These are phyloP conservation scores for Brachionus angularis DNA, from an alignment of 1,140 invertebrate species.

Conservation along the genomic window DNA sequence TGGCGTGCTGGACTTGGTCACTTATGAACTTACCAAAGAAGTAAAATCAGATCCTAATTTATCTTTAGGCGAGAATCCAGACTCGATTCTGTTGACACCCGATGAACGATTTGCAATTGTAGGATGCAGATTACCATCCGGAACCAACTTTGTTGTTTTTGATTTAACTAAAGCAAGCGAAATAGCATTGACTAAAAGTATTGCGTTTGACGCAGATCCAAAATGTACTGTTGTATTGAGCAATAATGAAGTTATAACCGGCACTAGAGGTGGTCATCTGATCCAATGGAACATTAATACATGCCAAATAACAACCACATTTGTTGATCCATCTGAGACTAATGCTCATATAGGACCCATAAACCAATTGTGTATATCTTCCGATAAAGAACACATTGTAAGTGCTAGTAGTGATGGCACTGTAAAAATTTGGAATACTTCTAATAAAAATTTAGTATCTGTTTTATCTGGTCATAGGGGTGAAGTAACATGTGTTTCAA, in stretches of 20 bases:
- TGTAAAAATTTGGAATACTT: slow-evolving; percentile 41
- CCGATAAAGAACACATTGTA: slow-evolving; percentile 14
- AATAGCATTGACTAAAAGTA: slow-evolving; percentile 11
- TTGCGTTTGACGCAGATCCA: slow-evolving; percentile 39
- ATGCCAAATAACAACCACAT: slow-evolving; percentile 29
- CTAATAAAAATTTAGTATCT: slow-evolving; percentile 6
- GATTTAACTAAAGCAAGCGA: slow-evolving; percentile 37
- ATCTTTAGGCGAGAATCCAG: slow-evolving; percentile 20
- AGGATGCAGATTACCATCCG: slow-evolving; percentile 3
- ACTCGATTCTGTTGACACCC: slow-evolving; percentile 32
- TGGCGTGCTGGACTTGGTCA: slow-evolving; percentile 35
- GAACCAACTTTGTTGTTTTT: slow-evolving; percentile 44
- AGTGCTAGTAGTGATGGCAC: slow-evolving; percentile 37
- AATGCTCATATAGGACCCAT: slow-evolving; percentile 17
- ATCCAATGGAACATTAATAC: slow-evolving; percentile 41
- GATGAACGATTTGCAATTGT: slow-evolving; percentile 43
- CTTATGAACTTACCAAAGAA: slow-evolving; percentile 43
- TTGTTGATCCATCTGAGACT: not conserved
- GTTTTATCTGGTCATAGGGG: slow-evolving; percentile 23
- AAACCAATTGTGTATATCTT: slow-evolving; percentile 25
- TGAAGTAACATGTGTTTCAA: slow-evolving; percentile 43
- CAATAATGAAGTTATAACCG: slow-evolving; percentile 38
- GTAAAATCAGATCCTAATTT: slow-evolving; percentile 38
- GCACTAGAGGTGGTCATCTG: slow-evolving; percentile 27
- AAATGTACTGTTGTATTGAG: slow-evolving; percentile 20